These are phyloP conservation scores for Leptoclinus maculatus DNA, from an alignment of 2,797 vertebrate species.

Conservation along the genomic window DNA sequence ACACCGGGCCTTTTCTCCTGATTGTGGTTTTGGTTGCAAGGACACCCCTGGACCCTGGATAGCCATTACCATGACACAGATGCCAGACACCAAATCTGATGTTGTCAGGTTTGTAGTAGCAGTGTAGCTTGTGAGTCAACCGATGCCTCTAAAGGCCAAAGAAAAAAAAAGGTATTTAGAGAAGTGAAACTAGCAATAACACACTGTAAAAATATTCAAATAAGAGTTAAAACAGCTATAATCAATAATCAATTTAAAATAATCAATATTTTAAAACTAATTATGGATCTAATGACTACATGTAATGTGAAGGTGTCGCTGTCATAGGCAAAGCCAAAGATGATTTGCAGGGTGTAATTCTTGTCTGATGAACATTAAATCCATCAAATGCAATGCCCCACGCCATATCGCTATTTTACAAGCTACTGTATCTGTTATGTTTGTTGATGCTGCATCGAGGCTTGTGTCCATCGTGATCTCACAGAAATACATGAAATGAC, in stretches of 20 bases:
- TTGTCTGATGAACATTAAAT: no score
- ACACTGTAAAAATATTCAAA: no score
- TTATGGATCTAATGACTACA: no score
- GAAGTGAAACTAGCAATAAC: no score
- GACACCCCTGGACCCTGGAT: neutral
- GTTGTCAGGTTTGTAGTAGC: neutral
- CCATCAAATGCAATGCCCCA: no score
- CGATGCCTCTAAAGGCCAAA: neutral
- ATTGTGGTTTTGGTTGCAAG: conserved; percentile 20
- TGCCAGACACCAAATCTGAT: conserved; percentile 18
- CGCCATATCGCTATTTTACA: no score
- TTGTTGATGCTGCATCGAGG: no score
- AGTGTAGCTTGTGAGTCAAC: conserved; percentile 25
- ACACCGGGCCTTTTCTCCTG: neutral
- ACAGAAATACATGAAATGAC: no score
- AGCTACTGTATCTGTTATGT: no score
- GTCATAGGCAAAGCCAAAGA: no score
- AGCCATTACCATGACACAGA: conserved; percentile 26
- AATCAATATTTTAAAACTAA: neutral
- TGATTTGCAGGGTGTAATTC: no score
- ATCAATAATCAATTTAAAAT: neutral
- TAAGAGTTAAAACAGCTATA: neutral
- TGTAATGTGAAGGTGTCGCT: neutral
- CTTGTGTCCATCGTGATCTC: no score
- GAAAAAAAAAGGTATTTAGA: neutral